phyloP scores from a whole-genome alignment of 2,888 invertebrate species.

The Creontiades dilutus region DNA sequence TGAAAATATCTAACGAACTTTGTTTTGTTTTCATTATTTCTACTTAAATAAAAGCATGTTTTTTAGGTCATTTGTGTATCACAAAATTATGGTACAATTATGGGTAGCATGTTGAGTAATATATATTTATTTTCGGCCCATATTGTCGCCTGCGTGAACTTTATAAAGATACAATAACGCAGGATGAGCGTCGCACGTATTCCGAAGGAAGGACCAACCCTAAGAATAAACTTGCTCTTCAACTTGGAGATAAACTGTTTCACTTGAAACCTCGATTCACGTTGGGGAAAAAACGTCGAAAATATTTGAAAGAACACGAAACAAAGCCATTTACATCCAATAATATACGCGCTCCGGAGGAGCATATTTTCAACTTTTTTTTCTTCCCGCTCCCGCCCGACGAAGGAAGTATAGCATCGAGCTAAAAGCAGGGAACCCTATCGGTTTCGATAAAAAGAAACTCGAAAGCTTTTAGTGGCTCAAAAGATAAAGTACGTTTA shows the following conservation, averaged over 20 bases:
- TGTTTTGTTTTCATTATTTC: too few relatives aligned
- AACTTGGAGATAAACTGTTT: constrained; percentile 43
- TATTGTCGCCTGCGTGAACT: too few relatives aligned
- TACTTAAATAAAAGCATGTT: too few relatives aligned
- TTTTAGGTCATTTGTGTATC: too few relatives aligned
- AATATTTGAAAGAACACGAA: constrained; percentile 64
- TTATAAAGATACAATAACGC: too few relatives aligned
- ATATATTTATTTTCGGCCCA: too few relatives aligned
- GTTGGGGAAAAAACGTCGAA: constrained; percentile 50
- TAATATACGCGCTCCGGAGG: constrained; percentile 47
- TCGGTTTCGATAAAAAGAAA: constrained; percentile 70
- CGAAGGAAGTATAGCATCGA: constrained; percentile 34
- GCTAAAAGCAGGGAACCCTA: constrained; percentile 64
- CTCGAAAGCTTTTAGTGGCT: constrained; percentile 71
- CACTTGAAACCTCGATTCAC: constrained; percentile 33
- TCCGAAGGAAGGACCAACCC: too few relatives aligned
- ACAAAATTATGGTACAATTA: too few relatives aligned
- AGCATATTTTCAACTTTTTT: constrained; percentile 57
- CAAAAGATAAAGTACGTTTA: constrained; percentile 71
- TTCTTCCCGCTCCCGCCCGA: constrained; percentile 1
- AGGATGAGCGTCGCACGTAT: too few relatives aligned
- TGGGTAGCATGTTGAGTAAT: too few relatives aligned
- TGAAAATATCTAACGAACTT: too few relatives aligned
- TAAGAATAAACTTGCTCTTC: constrained; percentile 16
- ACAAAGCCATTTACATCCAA: constrained; percentile 69